These are phyloP conservation scores for Spinus olivaceus DNA, from an alignment of 2,797 vertebrate species.

Conservation along the genomic window DNA sequence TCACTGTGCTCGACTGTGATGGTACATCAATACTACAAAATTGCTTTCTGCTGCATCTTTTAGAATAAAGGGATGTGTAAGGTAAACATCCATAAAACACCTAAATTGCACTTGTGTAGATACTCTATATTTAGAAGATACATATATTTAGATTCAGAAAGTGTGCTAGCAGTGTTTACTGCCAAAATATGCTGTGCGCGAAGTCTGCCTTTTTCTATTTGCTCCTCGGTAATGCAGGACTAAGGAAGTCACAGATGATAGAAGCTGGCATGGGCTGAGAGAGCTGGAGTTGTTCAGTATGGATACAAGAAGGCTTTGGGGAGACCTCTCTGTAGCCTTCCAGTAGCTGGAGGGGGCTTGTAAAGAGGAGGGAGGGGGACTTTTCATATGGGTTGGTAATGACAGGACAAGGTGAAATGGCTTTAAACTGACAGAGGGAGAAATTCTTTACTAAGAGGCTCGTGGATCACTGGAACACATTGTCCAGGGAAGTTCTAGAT, in stretches of 20 bases:
- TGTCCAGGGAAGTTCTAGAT: not conserved
- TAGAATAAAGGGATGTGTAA: not conserved
- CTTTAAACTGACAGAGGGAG: not conserved
- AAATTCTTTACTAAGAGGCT: not conserved
- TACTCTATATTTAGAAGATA: not conserved
- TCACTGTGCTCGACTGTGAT: not conserved
- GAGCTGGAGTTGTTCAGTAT: not conserved
- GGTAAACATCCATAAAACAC: not conserved
- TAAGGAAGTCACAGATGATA: not conserved
- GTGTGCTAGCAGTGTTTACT: not conserved
- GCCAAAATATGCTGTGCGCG: accelerated
- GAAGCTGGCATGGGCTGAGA: not conserved
- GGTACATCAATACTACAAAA: not conserved
- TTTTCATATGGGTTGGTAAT: not conserved
- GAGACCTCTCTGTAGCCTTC: not conserved
- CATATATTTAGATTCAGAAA: not conserved
- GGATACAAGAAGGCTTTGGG: not conserved
- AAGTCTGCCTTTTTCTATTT: not conserved
- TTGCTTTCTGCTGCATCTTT: not conserved
- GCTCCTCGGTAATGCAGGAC: not conserved
- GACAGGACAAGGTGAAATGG: not conserved
- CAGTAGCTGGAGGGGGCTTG: not conserved
- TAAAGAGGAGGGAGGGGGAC: not conserved
- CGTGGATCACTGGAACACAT: not conserved
- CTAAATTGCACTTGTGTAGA: not conserved